Evolutionary conservation across 1,140 invertebrate genomes (phyloP).

Genomic region (Zophobas atratus): DNA sequence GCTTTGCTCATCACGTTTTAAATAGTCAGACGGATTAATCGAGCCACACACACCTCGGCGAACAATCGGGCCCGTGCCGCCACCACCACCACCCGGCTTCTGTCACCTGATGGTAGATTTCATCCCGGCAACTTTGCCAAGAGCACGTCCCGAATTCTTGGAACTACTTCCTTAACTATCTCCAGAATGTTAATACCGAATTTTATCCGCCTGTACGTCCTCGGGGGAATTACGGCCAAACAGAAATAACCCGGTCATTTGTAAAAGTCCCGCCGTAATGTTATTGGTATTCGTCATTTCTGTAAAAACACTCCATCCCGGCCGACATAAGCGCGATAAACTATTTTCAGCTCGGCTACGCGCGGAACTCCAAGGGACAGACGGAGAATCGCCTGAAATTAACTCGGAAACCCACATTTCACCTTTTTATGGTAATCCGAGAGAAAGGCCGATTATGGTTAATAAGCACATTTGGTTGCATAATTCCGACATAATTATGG

Average conservation of each 20-base stretch:
- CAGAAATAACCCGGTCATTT: slow-evolving; percentile 29
- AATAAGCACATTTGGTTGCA: not conserved
- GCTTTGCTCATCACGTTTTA: slow-evolving; percentile 8
- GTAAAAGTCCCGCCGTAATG: slow-evolving; percentile 14
- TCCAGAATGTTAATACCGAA: slow-evolving; percentile 20
- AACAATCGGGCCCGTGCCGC: no score
- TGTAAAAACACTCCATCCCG: slow-evolving; percentile 12
- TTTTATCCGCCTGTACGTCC: slow-evolving; percentile 4
- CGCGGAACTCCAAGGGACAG: not conserved
- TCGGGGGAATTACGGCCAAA: slow-evolving; percentile 16
- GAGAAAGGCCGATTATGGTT: slow-evolving; percentile 15
- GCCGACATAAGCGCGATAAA: slow-evolving; percentile 12
- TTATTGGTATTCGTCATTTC: slow-evolving; percentile 29
- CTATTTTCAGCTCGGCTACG: slow-evolving; percentile 9
- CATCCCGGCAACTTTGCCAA: not conserved
- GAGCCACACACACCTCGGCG: no score
- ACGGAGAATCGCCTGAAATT: slow-evolving; percentile 14
- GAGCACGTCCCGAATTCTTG: slow-evolving; percentile 25
- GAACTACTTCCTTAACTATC: slow-evolving; percentile 28
- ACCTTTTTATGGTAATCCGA: slow-evolving; percentile 32
- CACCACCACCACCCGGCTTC: not conserved
- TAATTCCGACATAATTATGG: slow-evolving; percentile 8
- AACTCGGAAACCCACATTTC: slow-evolving; percentile 7
- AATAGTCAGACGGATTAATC: not conserved
- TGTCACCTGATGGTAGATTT: not conserved